Percentiles rank a stretch among this genome's conserved stretches.
Conservation (phyloP, 2,113 vertebrate species). For the Progne subis region DNA sequence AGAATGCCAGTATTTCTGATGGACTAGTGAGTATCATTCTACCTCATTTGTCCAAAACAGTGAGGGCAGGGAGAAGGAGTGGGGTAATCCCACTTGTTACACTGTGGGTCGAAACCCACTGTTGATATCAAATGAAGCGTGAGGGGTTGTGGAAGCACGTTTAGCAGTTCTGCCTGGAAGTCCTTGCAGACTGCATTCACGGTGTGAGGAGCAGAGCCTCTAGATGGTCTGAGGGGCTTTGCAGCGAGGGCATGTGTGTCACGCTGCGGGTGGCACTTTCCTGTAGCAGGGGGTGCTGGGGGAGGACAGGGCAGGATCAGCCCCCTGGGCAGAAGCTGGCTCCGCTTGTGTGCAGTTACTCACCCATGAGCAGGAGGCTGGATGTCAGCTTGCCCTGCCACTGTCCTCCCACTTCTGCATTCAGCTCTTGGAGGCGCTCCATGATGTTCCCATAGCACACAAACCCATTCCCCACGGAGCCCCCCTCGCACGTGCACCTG, state of each 20-base stretch:
- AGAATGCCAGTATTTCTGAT: background rate
- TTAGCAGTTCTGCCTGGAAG: background rate
- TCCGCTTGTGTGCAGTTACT: background rate
- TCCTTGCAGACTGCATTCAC: background rate
- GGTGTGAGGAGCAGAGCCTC: background rate
- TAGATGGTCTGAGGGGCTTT: background rate
- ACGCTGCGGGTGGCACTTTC: background rate
- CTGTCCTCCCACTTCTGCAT: slow-evolving; percentile 75
- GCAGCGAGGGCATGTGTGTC: fast-evolving
- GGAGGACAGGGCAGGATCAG: background rate
- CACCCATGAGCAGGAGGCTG: slow-evolving; percentile 85
- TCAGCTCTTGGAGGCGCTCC: slow-evolving; percentile 82
- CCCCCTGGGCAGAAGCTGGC: background rate
- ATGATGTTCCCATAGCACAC: slow-evolving; percentile 87
- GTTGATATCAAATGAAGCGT: background rate
- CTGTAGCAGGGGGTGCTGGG: fast-evolving
- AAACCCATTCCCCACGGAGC: slow-evolving; percentile 83
- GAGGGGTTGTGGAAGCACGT: background rate
- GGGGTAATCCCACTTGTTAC: background rate
- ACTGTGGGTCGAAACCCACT: fast-evolving
- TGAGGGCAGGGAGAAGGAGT: background rate
- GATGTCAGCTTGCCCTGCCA: slow-evolving; percentile 85
- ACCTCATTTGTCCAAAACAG: background rate
- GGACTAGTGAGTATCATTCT: fast-evolving
- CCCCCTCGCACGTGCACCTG: slow-evolving; percentile 84